phyloP scores from a whole-genome alignment of 2,888 invertebrate species.

The Drosophila buzzatii region DNA sequence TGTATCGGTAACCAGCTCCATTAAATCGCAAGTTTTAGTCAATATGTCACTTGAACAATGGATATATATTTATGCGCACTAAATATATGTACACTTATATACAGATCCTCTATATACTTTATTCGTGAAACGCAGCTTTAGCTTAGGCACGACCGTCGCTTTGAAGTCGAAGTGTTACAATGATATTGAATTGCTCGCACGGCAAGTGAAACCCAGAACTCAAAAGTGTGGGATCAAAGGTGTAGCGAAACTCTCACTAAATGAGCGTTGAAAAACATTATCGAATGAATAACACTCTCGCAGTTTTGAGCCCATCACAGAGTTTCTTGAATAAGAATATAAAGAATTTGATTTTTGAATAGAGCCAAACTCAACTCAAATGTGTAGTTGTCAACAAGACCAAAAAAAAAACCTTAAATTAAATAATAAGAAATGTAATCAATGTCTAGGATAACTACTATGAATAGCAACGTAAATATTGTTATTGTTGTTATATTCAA shows the following conservation, averaged over 20 bases:
- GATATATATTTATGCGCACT: conserved; percentile 17
- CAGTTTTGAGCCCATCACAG: not conserved
- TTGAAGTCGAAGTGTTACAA: conserved; percentile 58
- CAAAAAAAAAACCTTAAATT: not conserved
- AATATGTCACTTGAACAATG: conserved; percentile 17
- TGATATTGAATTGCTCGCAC: conserved; percentile 49
- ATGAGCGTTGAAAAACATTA: conserved; percentile 16
- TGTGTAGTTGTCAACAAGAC: not conserved
- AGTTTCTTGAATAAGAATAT: conserved; percentile 8
- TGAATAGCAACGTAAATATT: not conserved
- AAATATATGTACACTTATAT: conserved; percentile 19
- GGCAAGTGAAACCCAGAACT: conserved; percentile 37
- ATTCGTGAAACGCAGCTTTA: conserved; percentile 14
- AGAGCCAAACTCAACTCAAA: not conserved
- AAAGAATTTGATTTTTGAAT: conserved; percentile 11
- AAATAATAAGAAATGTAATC: not conserved
- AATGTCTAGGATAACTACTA: not conserved
- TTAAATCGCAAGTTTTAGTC: conserved; percentile 20
- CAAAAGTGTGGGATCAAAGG: conserved; percentile 63
- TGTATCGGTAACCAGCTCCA: conserved; percentile 57
- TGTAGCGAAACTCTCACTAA: conserved; percentile 37
- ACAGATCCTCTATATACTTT: conserved; percentile 18
- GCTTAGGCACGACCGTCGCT: conserved; percentile 68
- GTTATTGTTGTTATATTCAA: not conserved
- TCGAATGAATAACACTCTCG: conserved; percentile 29